phyloP scores from a whole-genome alignment of 1,140 invertebrate genomes.

The Aethina tumida region DNA sequence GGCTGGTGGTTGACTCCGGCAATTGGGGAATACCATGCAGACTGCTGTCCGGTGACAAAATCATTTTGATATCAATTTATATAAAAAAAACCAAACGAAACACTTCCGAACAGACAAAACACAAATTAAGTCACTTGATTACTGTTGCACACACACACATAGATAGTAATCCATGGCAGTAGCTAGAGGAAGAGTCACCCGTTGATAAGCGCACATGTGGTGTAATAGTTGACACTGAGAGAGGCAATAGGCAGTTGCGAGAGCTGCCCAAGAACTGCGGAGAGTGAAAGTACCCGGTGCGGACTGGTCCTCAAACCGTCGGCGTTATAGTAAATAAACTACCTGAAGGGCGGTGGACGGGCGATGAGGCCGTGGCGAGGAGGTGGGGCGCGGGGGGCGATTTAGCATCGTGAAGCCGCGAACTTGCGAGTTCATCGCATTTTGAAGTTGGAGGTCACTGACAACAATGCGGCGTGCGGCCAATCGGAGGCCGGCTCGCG shows the following conservation, averaged over 20 bases:
- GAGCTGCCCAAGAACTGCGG: constrained; percentile 24
- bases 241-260: constrained; percentile 11
- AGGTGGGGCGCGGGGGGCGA: constrained; percentile 18
- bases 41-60: constrained; percentile 34
- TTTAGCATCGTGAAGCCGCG: constrained; percentile 29
- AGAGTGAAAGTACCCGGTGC: constrained; percentile 38
- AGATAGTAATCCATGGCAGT: too few relatives aligned
- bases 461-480: constrained; percentile 35
- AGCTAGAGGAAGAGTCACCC: too few relatives aligned
- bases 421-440: constrained; percentile 46
- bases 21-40: constrained; percentile 23
- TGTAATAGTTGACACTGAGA: constrained; percentile 8
- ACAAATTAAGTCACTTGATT: too few relatives aligned
- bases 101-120: constrained; percentile 1
- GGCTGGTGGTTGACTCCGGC: constrained; percentile 24
- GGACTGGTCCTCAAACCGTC: constrained; percentile 28
- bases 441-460: constrained; percentile 53
- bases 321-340: constrained; percentile 36
- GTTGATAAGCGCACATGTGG: constrained; percentile 8
- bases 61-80: constrained; percentile 22
- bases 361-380: constrained; percentile 21
- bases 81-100: constrained; percentile 1
- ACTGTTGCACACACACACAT: too few relatives aligned
- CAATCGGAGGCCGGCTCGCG: constrained; percentile 24
- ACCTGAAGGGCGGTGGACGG: constrained; percentile 35